Conservation (phyloP, 1,140 invertebrate genomes). For the Aphelenchoides besseyi region DNA sequence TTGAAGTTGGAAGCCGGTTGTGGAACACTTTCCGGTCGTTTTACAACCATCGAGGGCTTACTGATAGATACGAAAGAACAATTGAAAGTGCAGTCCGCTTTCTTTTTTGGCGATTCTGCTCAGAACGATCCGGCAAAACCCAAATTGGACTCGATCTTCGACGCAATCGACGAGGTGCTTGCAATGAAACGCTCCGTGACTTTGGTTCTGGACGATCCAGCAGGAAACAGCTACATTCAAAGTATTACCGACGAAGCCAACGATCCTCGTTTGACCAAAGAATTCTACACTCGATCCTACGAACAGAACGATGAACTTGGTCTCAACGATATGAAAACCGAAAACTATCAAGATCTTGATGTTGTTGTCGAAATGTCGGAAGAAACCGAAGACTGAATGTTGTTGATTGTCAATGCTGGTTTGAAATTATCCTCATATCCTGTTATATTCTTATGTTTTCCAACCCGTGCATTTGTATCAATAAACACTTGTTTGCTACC, state of each 20-base stretch:
- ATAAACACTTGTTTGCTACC: background rate
- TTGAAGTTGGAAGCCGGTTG: constrained; percentile 81
- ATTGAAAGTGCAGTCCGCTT: constrained; percentile 49
- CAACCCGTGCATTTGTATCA: background rate
- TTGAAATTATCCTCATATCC: background rate
- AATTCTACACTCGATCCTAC: constrained; percentile 76
- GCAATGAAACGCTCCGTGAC: constrained; percentile 71
- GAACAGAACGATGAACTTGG: constrained; percentile 94
- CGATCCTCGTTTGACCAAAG: constrained; percentile 74
- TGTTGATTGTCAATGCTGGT: background rate
- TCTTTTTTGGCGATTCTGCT: constrained; percentile 59
- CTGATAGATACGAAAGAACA: constrained; percentile 65
- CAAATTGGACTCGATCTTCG: constrained; percentile 50
- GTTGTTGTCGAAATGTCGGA: constrained; percentile 50
- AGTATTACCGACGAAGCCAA: constrained; percentile 74
- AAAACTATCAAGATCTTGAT: constrained; percentile 66
- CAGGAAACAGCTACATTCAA: constrained; percentile 90
- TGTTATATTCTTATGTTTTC: background rate
- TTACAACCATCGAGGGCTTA: constrained; percentile 86
- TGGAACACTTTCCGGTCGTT: constrained; percentile 81
- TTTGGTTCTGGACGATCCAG: constrained; percentile 86
- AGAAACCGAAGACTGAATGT: constrained; percentile 11
- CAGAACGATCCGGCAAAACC: constrained; percentile 5
- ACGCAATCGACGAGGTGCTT: constrained; percentile 63
- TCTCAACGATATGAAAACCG: constrained; percentile 92